Evolutionary conservation across 2,113 vertebrate species (phyloP).

Genomic region (Tor tambroides): DNA sequence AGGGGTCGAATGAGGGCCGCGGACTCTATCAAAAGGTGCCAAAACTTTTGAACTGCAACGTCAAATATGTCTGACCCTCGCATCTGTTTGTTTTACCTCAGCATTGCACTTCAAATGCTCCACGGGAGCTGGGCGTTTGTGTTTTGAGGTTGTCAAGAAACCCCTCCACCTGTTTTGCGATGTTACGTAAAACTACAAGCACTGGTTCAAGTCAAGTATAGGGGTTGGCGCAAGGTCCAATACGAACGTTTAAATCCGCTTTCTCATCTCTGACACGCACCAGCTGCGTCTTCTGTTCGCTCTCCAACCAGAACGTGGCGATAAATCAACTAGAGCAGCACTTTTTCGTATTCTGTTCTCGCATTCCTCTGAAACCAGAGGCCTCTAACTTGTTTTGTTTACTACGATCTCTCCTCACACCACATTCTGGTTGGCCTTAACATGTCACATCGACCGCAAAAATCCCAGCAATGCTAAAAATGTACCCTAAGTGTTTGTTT

Average conservation of each 20-base stretch:
- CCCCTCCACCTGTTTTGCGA: background rate
- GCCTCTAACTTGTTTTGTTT: constrained; percentile 28
- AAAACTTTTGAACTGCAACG: background rate
- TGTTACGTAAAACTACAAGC: constrained; percentile 46
- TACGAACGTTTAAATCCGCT: constrained; percentile 69
- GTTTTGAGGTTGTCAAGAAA: constrained; percentile 29
- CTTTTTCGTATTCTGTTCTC: constrained; percentile 34
- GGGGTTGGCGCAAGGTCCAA: constrained; percentile 66
- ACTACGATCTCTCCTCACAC: constrained; percentile 53
- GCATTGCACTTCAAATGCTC: background rate
- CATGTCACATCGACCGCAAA: constrained; percentile 62
- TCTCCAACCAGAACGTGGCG: constrained; percentile 57
- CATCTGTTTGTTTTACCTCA: background rate
- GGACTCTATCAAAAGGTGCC: background rate
- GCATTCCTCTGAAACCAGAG: constrained; percentile 59
- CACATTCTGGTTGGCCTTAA: constrained; percentile 60
- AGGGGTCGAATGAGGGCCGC: background rate
- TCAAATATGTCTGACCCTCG: background rate
- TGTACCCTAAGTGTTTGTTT: constrained; percentile 79
- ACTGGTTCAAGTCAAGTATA: constrained; percentile 56
- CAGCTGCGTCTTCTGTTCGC: constrained; percentile 44
- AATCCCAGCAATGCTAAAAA: constrained; percentile 75
- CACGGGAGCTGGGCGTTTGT: background rate
- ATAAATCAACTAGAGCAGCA: constrained; percentile 64
- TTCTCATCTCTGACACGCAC: constrained; percentile 61